These are phyloP conservation scores for Chromoteleia sp. DNA, from an alignment of 2,888 invertebrate genomes.

Conservation along the genomic window DNA sequence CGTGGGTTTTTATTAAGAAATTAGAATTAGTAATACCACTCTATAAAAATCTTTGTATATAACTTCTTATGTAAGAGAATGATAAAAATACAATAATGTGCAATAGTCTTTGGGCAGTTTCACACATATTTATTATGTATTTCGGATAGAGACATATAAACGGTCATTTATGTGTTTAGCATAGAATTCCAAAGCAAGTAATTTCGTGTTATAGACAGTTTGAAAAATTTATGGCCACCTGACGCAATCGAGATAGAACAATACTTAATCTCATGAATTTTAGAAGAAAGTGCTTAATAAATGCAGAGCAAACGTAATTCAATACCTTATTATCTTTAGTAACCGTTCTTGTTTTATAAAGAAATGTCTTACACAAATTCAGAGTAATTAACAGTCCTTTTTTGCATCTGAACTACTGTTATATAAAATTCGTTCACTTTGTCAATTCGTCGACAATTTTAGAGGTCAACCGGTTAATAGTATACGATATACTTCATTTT, in stretches of 20 bases:
- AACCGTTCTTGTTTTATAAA: conserved; percentile 19
- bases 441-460: conserved; percentile 29
- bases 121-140: conserved; percentile 42
- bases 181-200: conserved; percentile 11
- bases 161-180: conserved; percentile 9
- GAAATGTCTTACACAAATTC: conserved; percentile 31
- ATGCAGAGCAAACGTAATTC: not conserved
- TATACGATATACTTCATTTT: conserved; percentile 15
- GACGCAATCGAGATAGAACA: too few species aligned
- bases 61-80: conserved; percentile 48
- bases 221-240: not conserved
- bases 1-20: conserved; percentile 26
- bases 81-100: conserved; percentile 43
- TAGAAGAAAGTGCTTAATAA: not conserved
- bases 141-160: conserved; percentile 29
- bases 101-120: conserved; percentile 47
- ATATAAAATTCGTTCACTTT: conserved; percentile 43
- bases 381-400: conserved; percentile 13
- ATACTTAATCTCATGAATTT: not conserved
- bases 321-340: conserved; percentile 26
- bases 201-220: not conserved
- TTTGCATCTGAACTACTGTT: conserved; percentile 18
- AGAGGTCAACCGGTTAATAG: conserved; percentile 29
- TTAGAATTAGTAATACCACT: conserved; percentile 36
- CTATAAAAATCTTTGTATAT: conserved; percentile 41